Conservation (phyloP, 2,888 invertebrate species). For the Perdita meconis region DNA sequence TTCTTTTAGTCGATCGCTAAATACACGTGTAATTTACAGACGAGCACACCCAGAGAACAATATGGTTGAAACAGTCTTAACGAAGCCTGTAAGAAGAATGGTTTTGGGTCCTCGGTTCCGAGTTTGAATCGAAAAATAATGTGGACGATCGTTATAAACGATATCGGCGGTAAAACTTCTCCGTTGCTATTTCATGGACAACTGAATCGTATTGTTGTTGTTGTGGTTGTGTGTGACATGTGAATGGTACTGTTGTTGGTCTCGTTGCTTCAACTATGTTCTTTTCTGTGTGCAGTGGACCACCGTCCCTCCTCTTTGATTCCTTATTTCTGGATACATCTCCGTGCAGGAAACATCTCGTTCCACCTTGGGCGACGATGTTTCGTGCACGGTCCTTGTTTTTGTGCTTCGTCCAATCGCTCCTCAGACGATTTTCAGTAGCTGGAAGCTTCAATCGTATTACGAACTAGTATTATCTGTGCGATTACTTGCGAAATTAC, state of each 20-base stretch:
- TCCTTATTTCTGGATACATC: slow-evolving; percentile 17
- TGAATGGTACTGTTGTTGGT: slow-evolving; percentile 40
- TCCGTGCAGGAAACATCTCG: slow-evolving; percentile 25
- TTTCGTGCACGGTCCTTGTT: slow-evolving; percentile 25
- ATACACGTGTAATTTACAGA: slow-evolving; percentile 66
- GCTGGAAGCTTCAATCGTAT: slow-evolving; percentile 53
- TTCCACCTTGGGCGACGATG: slow-evolving; percentile 3
- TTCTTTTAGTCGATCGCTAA: slow-evolving; percentile 46
- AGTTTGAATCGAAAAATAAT: slow-evolving; percentile 36
- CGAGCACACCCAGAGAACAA: slow-evolving; percentile 63
- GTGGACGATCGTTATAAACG: slow-evolving; percentile 56
- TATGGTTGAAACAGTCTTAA: slow-evolving; percentile 49
- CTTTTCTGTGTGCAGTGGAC: slow-evolving; percentile 43
- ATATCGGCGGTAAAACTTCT: slow-evolving; percentile 51
- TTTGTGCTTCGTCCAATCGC: slow-evolving; percentile 48
- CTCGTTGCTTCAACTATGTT: slow-evolving; percentile 55
- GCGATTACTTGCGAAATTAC: slow-evolving; percentile 56
- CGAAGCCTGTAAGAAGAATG: slow-evolving; percentile 41
- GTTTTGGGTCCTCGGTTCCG: slow-evolving; percentile 18
- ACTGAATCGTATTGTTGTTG: slow-evolving; percentile 46
- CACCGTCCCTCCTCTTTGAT: slow-evolving; percentile 7
- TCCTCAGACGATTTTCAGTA: slow-evolving; percentile 37
- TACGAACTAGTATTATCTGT: slow-evolving; percentile 57
- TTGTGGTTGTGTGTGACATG: slow-evolving; percentile 43
- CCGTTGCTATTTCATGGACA: slow-evolving; percentile 52